A percentile compares a stretch with the other conserved stretches of the same genome.
phyloP scores from a whole-genome alignment of 2,113 vertebrate species.

The Australoheros scitulus region DNA sequence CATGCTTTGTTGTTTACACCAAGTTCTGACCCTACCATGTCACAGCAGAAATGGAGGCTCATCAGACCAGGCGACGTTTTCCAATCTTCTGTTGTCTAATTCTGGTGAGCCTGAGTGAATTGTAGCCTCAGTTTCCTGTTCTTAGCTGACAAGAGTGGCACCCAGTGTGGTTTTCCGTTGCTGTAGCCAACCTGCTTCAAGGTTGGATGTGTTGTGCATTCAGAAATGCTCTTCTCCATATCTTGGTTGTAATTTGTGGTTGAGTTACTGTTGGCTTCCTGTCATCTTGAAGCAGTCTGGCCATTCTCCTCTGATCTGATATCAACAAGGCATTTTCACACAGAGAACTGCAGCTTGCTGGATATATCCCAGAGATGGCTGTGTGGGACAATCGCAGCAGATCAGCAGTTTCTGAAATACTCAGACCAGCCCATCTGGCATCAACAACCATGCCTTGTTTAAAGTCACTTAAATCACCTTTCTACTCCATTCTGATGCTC shows the following conservation, averaged over 20 bases:
- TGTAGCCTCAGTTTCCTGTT: too few species aligned
- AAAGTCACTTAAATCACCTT: not conserved
- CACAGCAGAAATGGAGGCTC: not conserved
- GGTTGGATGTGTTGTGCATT: too few species aligned
- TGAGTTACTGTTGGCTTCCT: not conserved
- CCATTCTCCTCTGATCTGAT: not conserved
- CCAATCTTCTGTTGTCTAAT: not conserved
- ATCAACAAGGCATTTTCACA: not conserved
- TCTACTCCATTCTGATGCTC: not conserved
- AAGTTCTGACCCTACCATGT: not conserved
- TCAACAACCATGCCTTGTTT: not conserved
- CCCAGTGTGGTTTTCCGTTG: too few species aligned
- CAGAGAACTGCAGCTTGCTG: not conserved
- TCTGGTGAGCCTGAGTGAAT: too few species aligned
- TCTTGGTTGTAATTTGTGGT: too few species aligned
- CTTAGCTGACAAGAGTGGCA: too few species aligned
- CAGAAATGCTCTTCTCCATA: too few species aligned
- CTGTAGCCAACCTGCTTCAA: too few species aligned
- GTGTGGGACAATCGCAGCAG: fast-evolving
- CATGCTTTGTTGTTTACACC: too few species aligned
- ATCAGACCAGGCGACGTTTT: not conserved
- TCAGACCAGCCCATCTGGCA: not conserved
- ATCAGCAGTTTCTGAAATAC: not conserved
- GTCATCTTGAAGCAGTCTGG: fast-evolving
- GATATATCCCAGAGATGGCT: not conserved